phyloP scores from a whole-genome alignment of 1,140 invertebrate species.

The Plodia interpunctella region DNA sequence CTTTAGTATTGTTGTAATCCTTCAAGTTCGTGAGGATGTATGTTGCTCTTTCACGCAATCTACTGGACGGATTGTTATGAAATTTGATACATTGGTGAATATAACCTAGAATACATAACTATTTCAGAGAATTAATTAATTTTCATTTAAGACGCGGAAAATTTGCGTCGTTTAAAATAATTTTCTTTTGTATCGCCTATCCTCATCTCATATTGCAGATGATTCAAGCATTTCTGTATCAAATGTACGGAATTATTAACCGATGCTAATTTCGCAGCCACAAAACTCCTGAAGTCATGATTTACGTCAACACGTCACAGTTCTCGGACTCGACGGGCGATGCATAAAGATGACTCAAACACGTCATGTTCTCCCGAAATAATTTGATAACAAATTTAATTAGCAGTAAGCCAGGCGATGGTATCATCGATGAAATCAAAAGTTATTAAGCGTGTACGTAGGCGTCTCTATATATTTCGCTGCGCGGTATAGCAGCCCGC shows the following conservation, averaged over 20 bases:
- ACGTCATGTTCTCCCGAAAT: background rate
- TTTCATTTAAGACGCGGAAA: no score
- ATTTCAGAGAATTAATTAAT: no score
- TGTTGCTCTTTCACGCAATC: no score
- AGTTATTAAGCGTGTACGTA: background rate
- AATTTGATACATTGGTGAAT: no score
- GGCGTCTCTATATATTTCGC: no score
- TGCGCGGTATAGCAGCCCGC: no score
- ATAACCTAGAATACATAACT: no score
- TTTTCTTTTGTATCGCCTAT: no score
- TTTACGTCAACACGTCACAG: background rate
- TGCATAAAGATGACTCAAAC: background rate
- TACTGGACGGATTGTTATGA: no score
- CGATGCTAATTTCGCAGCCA: background rate
- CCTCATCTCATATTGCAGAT: background rate
- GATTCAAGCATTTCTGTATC: background rate
- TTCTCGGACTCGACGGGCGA: background rate
- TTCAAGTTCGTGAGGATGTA: no score
- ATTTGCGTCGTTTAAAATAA: no score
- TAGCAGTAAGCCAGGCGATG: constrained; percentile 1
- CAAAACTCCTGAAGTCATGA: background rate
- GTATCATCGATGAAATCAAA: constrained; percentile 4
- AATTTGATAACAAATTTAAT: constrained; percentile 6
- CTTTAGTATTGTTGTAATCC: no score
- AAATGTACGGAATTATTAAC: background rate